Conservation (phyloP, 2,888 invertebrate species). For the Phortica magna region DNA sequence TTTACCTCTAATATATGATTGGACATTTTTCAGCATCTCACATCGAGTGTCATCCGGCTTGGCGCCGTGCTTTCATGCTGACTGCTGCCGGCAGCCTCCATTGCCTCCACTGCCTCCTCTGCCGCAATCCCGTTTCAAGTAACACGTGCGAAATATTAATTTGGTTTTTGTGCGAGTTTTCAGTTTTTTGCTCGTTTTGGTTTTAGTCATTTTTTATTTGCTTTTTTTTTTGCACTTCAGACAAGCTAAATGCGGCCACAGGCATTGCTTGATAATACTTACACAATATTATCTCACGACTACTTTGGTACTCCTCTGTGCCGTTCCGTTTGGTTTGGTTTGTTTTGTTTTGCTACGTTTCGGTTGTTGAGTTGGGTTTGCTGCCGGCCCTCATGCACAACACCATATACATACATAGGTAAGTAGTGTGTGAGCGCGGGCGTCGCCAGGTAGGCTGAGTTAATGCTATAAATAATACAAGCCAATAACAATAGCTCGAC, state of each 20-base stretch:
- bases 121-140: conserved; percentile 12
- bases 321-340: too few relatives aligned
- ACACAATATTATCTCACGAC: not conserved
- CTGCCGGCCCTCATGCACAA: not conserved
- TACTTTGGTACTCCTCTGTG: not conserved
- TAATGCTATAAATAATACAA: conserved; percentile 30
- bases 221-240: not conserved
- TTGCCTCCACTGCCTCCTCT: too few relatives aligned
- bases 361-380: too few relatives aligned
- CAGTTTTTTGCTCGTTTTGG: not conserved
- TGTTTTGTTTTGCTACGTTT: too few relatives aligned
- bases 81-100: too few relatives aligned
- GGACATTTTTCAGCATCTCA: conserved; percentile 53
- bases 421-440: not conserved
- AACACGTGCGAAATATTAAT: conserved; percentile 68
- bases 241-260: not conserved
- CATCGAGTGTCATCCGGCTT: not conserved
- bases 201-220: not conserved
- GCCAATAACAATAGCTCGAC: conserved; percentile 26
- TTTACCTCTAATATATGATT: conserved; percentile 58
- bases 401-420: not conserved
- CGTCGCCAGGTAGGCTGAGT: not conserved
- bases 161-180: conserved; percentile 31
- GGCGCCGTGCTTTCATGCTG: too few relatives aligned
- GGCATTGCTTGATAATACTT: not conserved